These are phyloP conservation scores for Thunnus maccoyii DNA, from an alignment of 2,113 vertebrate genomes.

Conservation along the genomic window DNA sequence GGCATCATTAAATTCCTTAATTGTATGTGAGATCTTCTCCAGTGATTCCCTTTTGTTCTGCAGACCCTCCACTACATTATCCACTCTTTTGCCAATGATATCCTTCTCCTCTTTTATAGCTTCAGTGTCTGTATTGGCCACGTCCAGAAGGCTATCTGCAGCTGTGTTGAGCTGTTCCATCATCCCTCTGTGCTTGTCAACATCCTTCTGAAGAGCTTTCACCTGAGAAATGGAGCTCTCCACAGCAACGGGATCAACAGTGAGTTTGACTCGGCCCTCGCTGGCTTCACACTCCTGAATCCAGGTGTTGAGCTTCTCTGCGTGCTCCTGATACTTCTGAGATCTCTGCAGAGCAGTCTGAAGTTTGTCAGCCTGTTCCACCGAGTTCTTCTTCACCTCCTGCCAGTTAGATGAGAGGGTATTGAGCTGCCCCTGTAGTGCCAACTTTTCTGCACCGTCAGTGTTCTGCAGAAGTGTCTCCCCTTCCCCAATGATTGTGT, in stretches of 20 bases:
- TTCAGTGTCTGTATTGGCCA: constrained; percentile 89
- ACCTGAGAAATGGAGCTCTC: constrained; percentile 88
- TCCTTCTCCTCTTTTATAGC: constrained; percentile 86
- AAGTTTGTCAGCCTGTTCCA: constrained; percentile 87
- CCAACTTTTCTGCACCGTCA: constrained; percentile 91
- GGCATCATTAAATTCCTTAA: constrained; percentile 93
- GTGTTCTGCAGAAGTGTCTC: constrained; percentile 92
- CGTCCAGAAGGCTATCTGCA: constrained; percentile 89
- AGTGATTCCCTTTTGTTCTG: constrained; percentile 89
- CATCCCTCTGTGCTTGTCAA: constrained; percentile 92
- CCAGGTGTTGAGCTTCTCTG: constrained; percentile 90
- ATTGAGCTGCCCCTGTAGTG: constrained; percentile 90
- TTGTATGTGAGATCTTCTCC: constrained; percentile 89
- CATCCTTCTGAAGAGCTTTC: constrained; percentile 92
- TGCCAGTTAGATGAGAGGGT: constrained; percentile 90
- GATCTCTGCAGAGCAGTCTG: constrained; percentile 89
- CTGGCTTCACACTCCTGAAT: constrained; percentile 89
- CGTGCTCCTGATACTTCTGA: constrained; percentile 88
- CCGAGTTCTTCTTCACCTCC: constrained; percentile 88
- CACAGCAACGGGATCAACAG: constrained; percentile 84
- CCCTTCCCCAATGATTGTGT: constrained; percentile 89
- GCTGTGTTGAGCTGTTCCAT: constrained; percentile 90
- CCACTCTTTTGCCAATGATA: constrained; percentile 86
- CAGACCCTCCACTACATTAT: constrained; percentile 87
- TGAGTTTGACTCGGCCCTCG: constrained; percentile 82